Evolutionary conservation across 2,888 invertebrate species (phyloP), one percentile per base, ranked within the genome.

Genomic region (Agrochola circellaris): DNA sequence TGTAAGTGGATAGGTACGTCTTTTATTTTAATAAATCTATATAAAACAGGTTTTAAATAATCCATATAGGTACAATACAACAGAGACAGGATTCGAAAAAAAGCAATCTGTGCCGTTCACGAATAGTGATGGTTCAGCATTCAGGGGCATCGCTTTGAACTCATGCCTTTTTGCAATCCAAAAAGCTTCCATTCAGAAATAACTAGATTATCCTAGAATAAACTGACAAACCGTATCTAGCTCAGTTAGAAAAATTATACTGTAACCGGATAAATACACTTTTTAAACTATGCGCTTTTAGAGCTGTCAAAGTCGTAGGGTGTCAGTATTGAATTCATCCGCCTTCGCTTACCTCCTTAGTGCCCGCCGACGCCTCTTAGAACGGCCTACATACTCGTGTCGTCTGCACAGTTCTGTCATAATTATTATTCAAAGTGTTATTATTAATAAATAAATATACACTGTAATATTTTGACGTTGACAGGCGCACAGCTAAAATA

Each of bases 141-240:
- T 67, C 51, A 26, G 23, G 20, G 13, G 54, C 42, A 51, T 61
- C 26, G 48, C 34, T 75, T 83, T 66, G 34, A 75, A n/a, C 64
- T 73, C 51, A 6, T 56, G 34, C 42, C 34, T 26, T 61, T 79
- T 73, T 42, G 34, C 68, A 51, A 66, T 54, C n/a, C 38, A 66
- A 72, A 82, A 83, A 75, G 45, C 45, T 75, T 69, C 45, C n/a
- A 81, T 72, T 62, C 58, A 62, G 48, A 20, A 51, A 45, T 30
- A 75, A 73, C 72, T 70, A 62, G 66, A 64, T 83, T 70, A 67
- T 23, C 56, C 56, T 65, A 61, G 68, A 48, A 71, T 58, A 71
- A 72, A 56, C 51, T 38, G 60, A n/a, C 54, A 61, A 56, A 58
- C 34, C 13, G 15, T 45, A 48, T 64, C 15, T 30, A 9, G 20